These are phyloP conservation scores for Notamacropus eugenii DNA, from an alignment of 2,797 vertebrate genomes.

Conservation along the genomic window DNA sequence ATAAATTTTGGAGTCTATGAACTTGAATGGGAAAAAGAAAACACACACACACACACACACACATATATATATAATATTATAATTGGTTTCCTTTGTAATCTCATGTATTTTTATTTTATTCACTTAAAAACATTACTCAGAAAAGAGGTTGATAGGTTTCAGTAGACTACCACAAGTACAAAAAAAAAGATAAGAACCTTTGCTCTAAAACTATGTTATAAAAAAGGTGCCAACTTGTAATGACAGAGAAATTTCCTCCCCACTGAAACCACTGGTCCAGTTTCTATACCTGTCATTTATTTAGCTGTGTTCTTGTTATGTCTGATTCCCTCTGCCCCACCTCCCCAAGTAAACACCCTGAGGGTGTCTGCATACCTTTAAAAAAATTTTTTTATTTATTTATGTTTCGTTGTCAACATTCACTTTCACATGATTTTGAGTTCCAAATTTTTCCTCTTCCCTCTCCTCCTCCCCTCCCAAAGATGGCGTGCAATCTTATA, in stretches of 20 bases:
- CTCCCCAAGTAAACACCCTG: background rate
- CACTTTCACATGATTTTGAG: too few relatives aligned
- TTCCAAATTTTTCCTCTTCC: too few relatives aligned
- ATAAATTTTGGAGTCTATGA: background rate
- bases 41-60: too few relatives aligned
- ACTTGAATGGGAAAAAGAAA: background rate
- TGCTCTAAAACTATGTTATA: background rate
- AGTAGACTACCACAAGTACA: background rate
- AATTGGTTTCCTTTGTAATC: background rate
- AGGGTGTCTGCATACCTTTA: background rate
- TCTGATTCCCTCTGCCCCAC: background rate
- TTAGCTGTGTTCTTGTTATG: background rate
- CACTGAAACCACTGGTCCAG: background rate
- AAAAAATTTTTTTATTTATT: too few relatives aligned
- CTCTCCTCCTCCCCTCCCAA: too few relatives aligned
- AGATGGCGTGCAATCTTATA: too few relatives aligned
- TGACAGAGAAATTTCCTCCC: background rate
- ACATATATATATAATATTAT: background rate
- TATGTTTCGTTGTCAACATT: too few relatives aligned
- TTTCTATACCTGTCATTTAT: background rate
- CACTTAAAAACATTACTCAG: background rate
- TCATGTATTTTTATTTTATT: background rate
- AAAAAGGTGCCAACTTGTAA: background rate
- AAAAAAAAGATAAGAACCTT: background rate
- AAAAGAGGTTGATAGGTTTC: background rate